Evolutionary conservation across 2,888 invertebrate species (phyloP).

Genomic region (Acanthococcus lagerstroemiae): DNA sequence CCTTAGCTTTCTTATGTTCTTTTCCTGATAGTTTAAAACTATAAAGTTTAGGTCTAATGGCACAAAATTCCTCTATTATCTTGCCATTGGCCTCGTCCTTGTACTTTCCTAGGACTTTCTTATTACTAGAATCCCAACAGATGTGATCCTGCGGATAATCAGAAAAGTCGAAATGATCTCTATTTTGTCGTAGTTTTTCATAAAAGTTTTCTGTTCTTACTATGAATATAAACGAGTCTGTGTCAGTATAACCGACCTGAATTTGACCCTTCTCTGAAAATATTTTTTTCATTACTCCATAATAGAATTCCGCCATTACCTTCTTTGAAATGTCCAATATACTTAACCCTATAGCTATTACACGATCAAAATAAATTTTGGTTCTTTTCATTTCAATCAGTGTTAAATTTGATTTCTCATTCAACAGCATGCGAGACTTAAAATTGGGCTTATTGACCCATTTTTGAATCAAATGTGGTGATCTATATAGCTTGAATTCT

Average conservation of each 20-base stretch:
- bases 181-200: no score
- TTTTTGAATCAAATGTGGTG: not conserved
- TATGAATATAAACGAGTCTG: not conserved
- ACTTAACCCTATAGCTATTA: not conserved
- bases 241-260: not conserved
- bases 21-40: no score
- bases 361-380: not conserved
- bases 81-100: not conserved
- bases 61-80: not conserved
- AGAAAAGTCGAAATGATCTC: no score
- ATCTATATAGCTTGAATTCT: conserved; percentile 49
- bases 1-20: no score
- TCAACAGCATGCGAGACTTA: no score
- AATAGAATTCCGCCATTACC: not conserved
- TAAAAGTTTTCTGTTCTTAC: conserved; percentile 14
- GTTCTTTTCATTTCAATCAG: not conserved
- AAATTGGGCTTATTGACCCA: conserved; percentile 40
- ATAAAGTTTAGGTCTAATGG: not conserved
- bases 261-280: not conserved
- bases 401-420: not conserved
- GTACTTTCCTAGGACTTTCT: not conserved
- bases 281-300: not conserved
- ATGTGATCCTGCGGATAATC: no score
- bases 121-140: not conserved
- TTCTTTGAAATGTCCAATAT: not conserved